These are phyloP conservation scores for Danionella dracula DNA, from an alignment of 2,797 vertebrate genomes.

Conservation along the genomic window DNA sequence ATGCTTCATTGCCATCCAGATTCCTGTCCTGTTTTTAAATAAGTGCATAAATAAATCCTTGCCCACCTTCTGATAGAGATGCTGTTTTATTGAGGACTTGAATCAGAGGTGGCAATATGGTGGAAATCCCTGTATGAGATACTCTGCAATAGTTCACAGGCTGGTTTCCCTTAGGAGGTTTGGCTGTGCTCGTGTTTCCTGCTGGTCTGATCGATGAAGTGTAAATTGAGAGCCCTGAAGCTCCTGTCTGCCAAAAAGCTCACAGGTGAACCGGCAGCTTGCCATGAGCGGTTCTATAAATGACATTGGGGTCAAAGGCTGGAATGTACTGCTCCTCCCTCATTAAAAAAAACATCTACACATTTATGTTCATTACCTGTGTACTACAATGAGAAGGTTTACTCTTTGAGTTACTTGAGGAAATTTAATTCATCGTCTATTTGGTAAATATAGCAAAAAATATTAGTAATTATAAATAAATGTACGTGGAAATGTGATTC, in stretches of 20 bases:
- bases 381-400: no score
- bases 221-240: slow-evolving; percentile 27
- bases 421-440: no score
- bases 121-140: slow-evolving; percentile 25
- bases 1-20: neutral
- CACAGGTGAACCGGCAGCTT: slow-evolving; percentile 43
- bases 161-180: slow-evolving; percentile 10
- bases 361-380: no score
- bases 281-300: slow-evolving; percentile 37
- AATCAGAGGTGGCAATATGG: slow-evolving; percentile 7
- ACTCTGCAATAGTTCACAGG: neutral
- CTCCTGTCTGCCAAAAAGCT: slow-evolving; percentile 33
- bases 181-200: slow-evolving; percentile 11
- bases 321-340: slow-evolving; percentile 1
- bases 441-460: no score
- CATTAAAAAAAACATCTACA: no score
- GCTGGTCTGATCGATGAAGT: slow-evolving; percentile 27
- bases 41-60: neutral
- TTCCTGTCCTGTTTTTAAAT: slow-evolving; percentile 13
- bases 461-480: no score
- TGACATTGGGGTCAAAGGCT: slow-evolving; percentile 20
- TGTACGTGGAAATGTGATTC: no score
- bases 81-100: neutral
- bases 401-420: no score
- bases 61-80: neutral